These are phyloP conservation scores for Nannobrachium achirus DNA, from an alignment of 2,113 vertebrate species.

Conservation along the genomic window DNA sequence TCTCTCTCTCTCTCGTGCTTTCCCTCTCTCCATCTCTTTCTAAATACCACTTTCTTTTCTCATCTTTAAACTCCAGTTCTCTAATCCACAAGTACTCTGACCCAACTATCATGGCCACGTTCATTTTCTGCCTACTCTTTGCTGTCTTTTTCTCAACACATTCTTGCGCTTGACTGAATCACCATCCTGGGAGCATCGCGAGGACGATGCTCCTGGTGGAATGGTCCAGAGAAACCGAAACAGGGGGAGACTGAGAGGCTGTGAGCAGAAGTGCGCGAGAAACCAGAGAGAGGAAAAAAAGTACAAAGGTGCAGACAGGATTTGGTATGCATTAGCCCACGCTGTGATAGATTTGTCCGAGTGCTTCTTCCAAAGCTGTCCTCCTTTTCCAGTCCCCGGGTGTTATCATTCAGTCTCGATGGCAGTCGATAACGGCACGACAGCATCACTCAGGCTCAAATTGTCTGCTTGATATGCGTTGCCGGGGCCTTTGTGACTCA, in stretches of 20 bases:
- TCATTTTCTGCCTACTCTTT: conserved; percentile 36
- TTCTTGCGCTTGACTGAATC: too few species aligned
- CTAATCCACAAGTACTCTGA: conserved; percentile 6
- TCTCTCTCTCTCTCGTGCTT: conserved; percentile 26
- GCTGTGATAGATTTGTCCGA: conserved; percentile 43
- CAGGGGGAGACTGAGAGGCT: conserved; percentile 11
- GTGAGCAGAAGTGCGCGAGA: conserved; percentile 28
- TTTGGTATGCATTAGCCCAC: conserved; percentile 52
- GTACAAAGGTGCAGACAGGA: neutral
- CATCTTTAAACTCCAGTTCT: conserved; percentile 26
- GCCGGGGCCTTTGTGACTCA: conserved; percentile 61
- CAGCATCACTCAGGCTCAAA: conserved; percentile 57
- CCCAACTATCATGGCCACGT: conserved; percentile 21
- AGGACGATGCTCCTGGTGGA: too few species aligned
- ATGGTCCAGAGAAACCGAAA: conserved; percentile 28
- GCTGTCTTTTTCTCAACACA: too few species aligned
- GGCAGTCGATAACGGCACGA: conserved; percentile 55
- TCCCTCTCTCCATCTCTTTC: conserved; percentile 13
- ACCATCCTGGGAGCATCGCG: too few species aligned
- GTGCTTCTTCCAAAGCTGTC: conserved; percentile 54
- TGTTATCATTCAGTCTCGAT: conserved; percentile 55
- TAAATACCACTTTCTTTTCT: conserved; percentile 20
- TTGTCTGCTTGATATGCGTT: conserved; percentile 68
- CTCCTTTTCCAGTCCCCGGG: conserved; percentile 35
- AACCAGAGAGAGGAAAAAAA: conserved; percentile 21